A percentile compares a stretch with the other conserved stretches of the same genome.
Evolutionary conservation across 2,888 invertebrate genomes (phyloP).

Genomic region (Ectemnius cavifrons): DNA sequence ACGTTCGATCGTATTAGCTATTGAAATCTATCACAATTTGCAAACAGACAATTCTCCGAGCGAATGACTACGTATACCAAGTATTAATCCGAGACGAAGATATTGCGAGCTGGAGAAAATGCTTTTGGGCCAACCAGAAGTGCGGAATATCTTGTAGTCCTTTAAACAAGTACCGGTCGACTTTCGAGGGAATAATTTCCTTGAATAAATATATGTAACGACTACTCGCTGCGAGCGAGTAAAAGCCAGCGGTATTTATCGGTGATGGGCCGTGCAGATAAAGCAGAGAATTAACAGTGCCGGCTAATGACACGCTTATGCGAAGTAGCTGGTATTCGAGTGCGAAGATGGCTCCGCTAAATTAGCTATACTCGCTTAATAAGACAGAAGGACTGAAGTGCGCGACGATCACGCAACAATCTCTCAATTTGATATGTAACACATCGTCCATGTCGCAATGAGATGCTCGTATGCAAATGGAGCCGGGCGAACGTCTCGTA

Average conservation of each 20-base stretch:
- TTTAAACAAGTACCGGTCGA: too few relatives aligned
- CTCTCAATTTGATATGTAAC: constrained; percentile 24
- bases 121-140: background rate
- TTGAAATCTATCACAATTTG: constrained; percentile 36
- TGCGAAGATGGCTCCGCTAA: background rate
- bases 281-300: background rate
- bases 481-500: background rate
- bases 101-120: background rate
- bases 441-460: constrained; percentile 30
- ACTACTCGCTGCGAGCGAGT: background rate
- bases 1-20: constrained; percentile 31
- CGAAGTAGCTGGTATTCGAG: background rate
- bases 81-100: too few relatives aligned
- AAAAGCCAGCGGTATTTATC: background rate
- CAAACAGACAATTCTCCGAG: constrained; percentile 19
- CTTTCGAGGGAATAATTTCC: background rate
- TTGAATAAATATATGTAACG: constrained; percentile 1
- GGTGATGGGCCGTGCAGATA: background rate
- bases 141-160: too few relatives aligned
- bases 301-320: constrained; percentile 5
- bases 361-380: constrained; percentile 5
- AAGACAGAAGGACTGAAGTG: background rate
- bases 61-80: too few relatives aligned
- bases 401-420: constrained; percentile 24
- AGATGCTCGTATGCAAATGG: constrained; percentile 27